These are phyloP conservation scores for Percina caprodes DNA, from an alignment of 2,113 vertebrate genomes.

Conservation along the genomic window DNA sequence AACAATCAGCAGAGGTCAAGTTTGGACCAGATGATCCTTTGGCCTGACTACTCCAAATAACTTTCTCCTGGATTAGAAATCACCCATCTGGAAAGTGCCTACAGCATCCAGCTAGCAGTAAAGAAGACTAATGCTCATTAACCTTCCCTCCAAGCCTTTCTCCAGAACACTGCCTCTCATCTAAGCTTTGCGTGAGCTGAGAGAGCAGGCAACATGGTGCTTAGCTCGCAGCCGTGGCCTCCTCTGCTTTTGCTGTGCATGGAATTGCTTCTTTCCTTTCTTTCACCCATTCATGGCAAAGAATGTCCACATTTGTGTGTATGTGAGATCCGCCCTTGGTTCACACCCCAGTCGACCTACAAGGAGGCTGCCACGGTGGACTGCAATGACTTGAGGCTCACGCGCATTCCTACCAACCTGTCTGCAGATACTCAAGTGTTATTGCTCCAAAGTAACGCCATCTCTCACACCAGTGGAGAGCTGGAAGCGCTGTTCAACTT, in stretches of 20 bases:
- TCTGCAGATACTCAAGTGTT: conserved; percentile 96
- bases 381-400: conserved; percentile 95
- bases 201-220: conserved; percentile 83
- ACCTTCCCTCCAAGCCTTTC: conserved; percentile 38
- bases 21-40: conserved; percentile 53
- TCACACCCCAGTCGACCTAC: conserved; percentile 97
- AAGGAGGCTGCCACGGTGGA: conserved; percentile 97
- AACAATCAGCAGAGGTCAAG: conserved; percentile 42
- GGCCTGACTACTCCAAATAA: conserved; percentile 38
- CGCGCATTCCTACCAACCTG: conserved; percentile 91
- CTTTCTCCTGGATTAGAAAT: conserved; percentile 29
- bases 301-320: conserved; percentile 96
- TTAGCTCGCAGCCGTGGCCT: conserved; percentile 62
- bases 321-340: conserved; percentile 97
- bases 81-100: conserved; percentile 5
- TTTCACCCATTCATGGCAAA: conserved; percentile 76
- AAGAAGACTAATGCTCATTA: conserved; percentile 62
- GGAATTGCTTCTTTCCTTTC: conserved; percentile 80
- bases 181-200: conserved; percentile 55
- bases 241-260: conserved; percentile 78
- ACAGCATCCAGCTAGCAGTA: neutral
- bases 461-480: conserved; percentile 89
- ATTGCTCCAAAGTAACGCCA: conserved; percentile 95
- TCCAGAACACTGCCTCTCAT: conserved; percentile 56
- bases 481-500: conserved; percentile 93